Evolutionary conservation across 1,140 invertebrate species (phyloP).

Genomic region (Sipha flava): DNA sequence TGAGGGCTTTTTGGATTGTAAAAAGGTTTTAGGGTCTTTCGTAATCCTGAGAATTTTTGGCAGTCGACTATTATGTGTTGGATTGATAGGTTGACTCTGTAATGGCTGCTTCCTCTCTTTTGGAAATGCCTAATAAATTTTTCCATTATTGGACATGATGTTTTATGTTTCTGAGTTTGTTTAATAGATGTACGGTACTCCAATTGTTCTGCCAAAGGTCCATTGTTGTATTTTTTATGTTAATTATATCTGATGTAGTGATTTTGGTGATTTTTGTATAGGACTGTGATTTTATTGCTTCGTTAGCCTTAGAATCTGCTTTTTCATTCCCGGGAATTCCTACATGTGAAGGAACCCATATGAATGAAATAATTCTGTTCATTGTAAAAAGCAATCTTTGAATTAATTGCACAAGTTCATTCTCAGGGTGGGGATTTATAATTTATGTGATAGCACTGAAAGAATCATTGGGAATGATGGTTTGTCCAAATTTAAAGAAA

Average conservation of each 20-base stretch:
- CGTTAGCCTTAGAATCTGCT: neutral
- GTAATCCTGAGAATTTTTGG: neutral
- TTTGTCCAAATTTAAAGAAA: neutral
- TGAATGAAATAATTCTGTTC: neutral
- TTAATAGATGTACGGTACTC: no score
- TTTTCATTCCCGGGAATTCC: neutral
- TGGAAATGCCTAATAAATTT: neutral
- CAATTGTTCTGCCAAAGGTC: neutral
- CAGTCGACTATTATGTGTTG: neutral
- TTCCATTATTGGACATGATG: neutral
- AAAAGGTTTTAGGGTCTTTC: neutral
- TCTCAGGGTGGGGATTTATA: neutral
- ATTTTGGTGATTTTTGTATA: neutral
- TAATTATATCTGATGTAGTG: neutral
- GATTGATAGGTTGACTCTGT: neutral
- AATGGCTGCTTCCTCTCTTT: neutral
- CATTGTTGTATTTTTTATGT: neutral
- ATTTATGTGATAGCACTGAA: neutral
- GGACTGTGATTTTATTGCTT: neutral
- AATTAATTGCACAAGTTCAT: neutral
- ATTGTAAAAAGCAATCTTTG: neutral
- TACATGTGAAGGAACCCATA: neutral
- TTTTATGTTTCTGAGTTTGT: neutral
- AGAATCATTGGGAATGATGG: neutral
- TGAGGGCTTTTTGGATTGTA: neutral